Conservation (phyloP, 2,888 invertebrate species). For the Himalopsyche japonica region DNA sequence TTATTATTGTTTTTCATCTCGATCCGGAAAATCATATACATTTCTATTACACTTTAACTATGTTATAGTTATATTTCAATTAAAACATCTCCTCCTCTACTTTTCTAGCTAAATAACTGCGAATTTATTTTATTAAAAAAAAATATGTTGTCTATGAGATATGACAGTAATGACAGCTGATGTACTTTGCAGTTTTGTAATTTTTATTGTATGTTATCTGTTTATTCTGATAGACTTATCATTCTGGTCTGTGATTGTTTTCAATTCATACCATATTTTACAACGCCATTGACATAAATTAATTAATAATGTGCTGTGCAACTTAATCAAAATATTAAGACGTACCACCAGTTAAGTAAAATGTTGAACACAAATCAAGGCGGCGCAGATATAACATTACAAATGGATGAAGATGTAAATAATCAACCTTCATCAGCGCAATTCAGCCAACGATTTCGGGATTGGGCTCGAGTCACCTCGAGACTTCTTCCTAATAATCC, state of each 20-base stretch:
- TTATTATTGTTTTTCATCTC: too few relatives aligned
- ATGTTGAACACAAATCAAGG: neutral
- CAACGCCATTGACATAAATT: neutral
- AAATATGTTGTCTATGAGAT: neutral
- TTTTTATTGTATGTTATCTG: neutral
- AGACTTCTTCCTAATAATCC: slow-evolving; percentile 5
- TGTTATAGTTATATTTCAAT: neutral
- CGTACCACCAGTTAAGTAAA: neutral
- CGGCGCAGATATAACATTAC: slow-evolving; percentile 1
- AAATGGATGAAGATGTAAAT: slow-evolving; percentile 17
- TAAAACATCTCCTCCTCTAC: neutral
- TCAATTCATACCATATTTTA: neutral
- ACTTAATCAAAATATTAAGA: neutral
- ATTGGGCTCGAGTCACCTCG: neutral
- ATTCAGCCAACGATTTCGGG: neutral
- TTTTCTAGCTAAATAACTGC: too few relatives aligned
- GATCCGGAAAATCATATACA: too few relatives aligned
- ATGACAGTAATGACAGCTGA: neutral
- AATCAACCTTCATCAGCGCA: neutral
- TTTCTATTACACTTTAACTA: too few relatives aligned
- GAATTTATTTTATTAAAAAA: too few relatives aligned
- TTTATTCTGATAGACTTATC: neutral
- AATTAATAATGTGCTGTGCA: neutral
- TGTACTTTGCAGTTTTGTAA: neutral
- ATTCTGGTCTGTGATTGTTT: neutral